Conservation (phyloP, 2,113 vertebrate genomes). For the Crotalus helleri region DNA sequence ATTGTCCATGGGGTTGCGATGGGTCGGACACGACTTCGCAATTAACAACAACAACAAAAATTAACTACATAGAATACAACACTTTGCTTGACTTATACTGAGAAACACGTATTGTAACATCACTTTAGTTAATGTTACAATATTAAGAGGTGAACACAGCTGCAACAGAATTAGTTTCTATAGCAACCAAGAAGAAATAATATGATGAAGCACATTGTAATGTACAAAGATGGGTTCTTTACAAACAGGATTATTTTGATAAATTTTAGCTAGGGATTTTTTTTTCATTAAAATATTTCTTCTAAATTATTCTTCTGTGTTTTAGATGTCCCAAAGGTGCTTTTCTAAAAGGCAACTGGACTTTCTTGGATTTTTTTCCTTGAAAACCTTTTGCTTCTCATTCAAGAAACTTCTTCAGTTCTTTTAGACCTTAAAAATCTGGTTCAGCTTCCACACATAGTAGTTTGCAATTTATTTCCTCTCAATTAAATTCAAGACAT, state of each 20-base stretch:
- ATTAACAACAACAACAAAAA: no score
- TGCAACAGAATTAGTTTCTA: slow-evolving; percentile 82
- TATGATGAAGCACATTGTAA: slow-evolving; percentile 72
- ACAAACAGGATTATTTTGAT: slow-evolving; percentile 64
- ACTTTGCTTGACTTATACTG: slow-evolving; percentile 59
- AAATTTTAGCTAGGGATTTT: slow-evolving; percentile 64
- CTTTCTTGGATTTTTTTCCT: background rate
- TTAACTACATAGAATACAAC: slow-evolving; percentile 65
- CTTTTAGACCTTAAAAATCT: slow-evolving; percentile 39
- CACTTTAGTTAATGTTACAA: slow-evolving; percentile 64
- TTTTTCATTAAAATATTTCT: slow-evolving; percentile 49
- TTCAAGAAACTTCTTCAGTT: background rate
- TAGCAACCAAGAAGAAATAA: slow-evolving; percentile 79
- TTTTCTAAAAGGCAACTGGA: background rate
- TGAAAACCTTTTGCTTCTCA: background rate
- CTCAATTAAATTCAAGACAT: slow-evolving; percentile 32
- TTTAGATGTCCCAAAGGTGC: background rate
- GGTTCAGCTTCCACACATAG: slow-evolving; percentile 41
- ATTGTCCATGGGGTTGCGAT: no score
- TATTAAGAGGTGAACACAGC: slow-evolving; percentile 81
- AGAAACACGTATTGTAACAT: slow-evolving; percentile 62
- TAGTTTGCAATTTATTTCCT: slow-evolving; percentile 21
- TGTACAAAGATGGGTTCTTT: slow-evolving; percentile 72
- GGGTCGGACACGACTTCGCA: no score
- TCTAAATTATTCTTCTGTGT: slow-evolving; percentile 56